Evolutionary conservation across 1,140 invertebrate species (phyloP).

Genomic region (Chironomus tepperi): DNA sequence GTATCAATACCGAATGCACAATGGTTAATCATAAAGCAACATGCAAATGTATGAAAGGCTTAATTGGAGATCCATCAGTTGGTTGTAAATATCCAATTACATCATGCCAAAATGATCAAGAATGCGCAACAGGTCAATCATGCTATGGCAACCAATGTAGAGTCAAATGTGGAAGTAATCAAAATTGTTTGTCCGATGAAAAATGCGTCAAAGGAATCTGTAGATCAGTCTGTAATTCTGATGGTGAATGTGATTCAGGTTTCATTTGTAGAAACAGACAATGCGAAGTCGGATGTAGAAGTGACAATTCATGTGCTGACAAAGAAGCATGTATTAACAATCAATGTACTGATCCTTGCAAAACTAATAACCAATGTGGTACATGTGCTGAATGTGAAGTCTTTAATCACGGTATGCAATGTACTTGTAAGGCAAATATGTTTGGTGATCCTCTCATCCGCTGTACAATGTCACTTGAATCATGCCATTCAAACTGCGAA

Average conservation of each 20-base stretch:
- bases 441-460: conserved; percentile 70
- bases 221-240: conserved; percentile 73
- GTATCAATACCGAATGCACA: conserved; percentile 67
- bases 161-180: conserved; percentile 65
- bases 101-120: conserved; percentile 50
- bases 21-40: conserved; percentile 58
- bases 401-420: conserved; percentile 72
- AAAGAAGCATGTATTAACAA: conserved; percentile 72
- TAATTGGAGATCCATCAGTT: conserved; percentile 64
- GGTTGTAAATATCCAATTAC: conserved; percentile 59
- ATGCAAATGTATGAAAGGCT: conserved; percentile 61
- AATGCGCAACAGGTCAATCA: conserved; percentile 56
- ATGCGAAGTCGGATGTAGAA: conserved; percentile 75
- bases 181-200: conserved; percentile 72
- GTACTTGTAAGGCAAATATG: conserved; percentile 69
- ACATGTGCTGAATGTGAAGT: conserved; percentile 74
- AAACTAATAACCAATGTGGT: conserved; percentile 58
- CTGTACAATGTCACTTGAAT: conserved; percentile 55
- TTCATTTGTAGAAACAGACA: conserved; percentile 80
- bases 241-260: conserved; percentile 64
- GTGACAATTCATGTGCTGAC: conserved; percentile 64
- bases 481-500: conserved; percentile 57
- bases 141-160: conserved; percentile 69
- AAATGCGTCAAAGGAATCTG: conserved; percentile 72
- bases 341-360: conserved; percentile 75